Conservation (phyloP, 2,888 invertebrate genomes). For the Drosophila quasianomalipes region DNA sequence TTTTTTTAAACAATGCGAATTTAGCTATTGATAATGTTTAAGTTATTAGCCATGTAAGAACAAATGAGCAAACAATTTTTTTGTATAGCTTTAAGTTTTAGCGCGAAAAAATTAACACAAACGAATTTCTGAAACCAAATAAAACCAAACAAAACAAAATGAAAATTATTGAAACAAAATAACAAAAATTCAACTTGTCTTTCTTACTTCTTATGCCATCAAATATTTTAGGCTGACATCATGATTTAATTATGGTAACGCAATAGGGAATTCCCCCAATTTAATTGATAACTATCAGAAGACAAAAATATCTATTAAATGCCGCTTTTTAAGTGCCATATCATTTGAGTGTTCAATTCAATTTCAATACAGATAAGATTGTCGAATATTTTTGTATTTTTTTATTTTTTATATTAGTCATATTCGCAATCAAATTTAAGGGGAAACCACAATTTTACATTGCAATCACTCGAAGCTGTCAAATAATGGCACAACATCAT, state of each 20-base stretch:
- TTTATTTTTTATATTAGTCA: background rate
- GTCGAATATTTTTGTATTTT: background rate
- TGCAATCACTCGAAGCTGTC: background rate
- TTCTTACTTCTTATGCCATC: background rate
- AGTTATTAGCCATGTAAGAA: constrained; percentile 72
- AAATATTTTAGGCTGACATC: background rate
- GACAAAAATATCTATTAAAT: background rate
- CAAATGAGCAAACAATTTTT: constrained; percentile 61
- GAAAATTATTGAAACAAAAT: constrained; percentile 60
- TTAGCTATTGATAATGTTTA: constrained; percentile 75
- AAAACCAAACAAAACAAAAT: constrained; percentile 60
- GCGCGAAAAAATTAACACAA: constrained; percentile 74
- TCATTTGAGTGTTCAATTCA: background rate
- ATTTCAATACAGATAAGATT: background rate
- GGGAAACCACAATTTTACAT: background rate
- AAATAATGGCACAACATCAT: background rate
- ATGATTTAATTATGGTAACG: background rate
- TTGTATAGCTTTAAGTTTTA: constrained; percentile 79
- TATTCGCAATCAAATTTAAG: background rate
- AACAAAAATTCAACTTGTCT: constrained; percentile 22
- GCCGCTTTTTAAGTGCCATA: background rate
- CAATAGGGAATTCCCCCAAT: background rate
- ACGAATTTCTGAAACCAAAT: constrained; percentile 80
- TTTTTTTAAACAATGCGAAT: constrained; percentile 63
- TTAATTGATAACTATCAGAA: background rate